Evolutionary conservation across 2,113 vertebrate genomes (phyloP), one percentile per base, ranked within the genome.

Genomic region (Spheniscus mendiculus): DNA sequence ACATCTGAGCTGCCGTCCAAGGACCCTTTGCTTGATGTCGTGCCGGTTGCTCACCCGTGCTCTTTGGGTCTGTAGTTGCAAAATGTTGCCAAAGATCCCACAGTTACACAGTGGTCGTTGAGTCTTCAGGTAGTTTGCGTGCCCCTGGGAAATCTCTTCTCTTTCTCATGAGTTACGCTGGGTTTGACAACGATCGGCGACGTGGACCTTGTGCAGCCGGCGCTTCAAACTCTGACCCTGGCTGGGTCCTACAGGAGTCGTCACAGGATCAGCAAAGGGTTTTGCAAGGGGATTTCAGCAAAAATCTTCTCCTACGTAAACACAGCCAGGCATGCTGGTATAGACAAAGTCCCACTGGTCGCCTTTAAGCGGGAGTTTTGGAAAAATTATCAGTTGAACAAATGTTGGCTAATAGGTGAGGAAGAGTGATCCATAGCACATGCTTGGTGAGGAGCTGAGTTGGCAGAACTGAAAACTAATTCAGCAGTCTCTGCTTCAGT

Each of bases 291-390:
- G 40, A 42, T 85, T 89, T 92, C 71, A 67, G 73, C 32, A 93
- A 8, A 89, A 78, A 9, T 44, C 40, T 17, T 27, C 9, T 22
- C 23, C 47, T 34, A 2, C 4, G 3, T 56, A 17, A 29, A 26
- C 0, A 1, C 19, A 20, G 47, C 40, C 1, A 5, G 36, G 49
- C 22, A 15, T 0, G 0, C n/a, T 69, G 50, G 16, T 1, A 0
- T 47, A 16, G 44, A 3, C 83, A 40, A 20, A 29, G 20, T 69
- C 77, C 36, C 16, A 0, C 27, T 36, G 36, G 36, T 25, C 6
- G 0, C 49, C 19, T 30, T 22, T 6, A 12, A 34, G 72, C 0
- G 1, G 16, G 58, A 78, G 30, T 0, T 73, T 15, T 30, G 49
- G 69, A 29, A 38, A 40, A 73, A 36, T 20, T 7, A 30, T 17